Base-by-base conservation (phyloP, 1,140 invertebrate species). In the Coenobita brevimanus region DNA sequence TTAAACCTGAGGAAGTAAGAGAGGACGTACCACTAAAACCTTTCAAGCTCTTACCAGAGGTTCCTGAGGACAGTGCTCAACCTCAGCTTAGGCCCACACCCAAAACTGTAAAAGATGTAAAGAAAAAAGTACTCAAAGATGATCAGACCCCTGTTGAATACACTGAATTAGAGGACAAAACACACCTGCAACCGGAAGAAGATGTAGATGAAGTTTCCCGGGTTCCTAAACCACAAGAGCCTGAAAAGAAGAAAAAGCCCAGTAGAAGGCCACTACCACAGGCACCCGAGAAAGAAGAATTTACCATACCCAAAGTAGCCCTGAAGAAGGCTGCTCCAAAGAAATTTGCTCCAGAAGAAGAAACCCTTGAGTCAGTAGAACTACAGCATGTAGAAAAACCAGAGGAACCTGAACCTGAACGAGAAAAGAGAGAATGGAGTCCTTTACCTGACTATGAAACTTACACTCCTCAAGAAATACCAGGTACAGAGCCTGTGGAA, bases 391-490 rank as follows among this genome's bases (percentile, higher is more conserved):
- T 82, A 30, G 81, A 80, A 41, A 82, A 82, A 43, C 57, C 41
- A 90, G 24, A 90, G 91, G 90, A 82, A 84, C 10, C 27, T 89
- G 46, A 71, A 54, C 0, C 80, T 67, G 13, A 57, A 75, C 67
- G 50, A 67, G 54, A 89, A 57, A 81, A 88, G 81, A 69, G 46
- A 73, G 41, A 89, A 69, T 83, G 64, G 62, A 73, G 82, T 78
- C 71, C 73, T 38, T 6, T 84, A 62, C 82, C 88, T 21, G 82
- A 86, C 0, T 46, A 76, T 67, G 88, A 89, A 27, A 78, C 71
- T 15, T 79, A 84, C 15, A 41, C 24, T 69, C 82, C 83, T 36
- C 83, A 89, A 60, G 75, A 80, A 36, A 6, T 79, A 41, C 76
- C 60, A n/a, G 75, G 78, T n/a, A 76, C 73, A n/a, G 75, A 79